phyloP scores from a whole-genome alignment of 2,797 vertebrate species.

The Florisuga fusca region DNA sequence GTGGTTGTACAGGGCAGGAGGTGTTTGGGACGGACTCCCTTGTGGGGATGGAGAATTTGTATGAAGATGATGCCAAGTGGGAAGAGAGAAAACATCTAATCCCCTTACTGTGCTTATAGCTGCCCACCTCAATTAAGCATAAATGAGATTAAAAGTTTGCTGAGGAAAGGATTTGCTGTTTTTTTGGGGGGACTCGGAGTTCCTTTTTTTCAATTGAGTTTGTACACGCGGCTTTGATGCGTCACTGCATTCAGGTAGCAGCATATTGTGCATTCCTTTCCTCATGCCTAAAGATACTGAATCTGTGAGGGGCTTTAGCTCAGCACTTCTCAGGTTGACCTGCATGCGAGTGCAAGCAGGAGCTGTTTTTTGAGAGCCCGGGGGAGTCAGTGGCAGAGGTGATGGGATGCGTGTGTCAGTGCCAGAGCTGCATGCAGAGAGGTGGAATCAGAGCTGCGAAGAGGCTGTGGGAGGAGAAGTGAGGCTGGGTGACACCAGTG shows the following conservation, averaged over 20 bases:
- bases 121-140: neutral
- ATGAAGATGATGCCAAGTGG: neutral
- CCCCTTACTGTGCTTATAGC: neutral
- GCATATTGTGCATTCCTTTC: neutral
- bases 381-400: neutral
- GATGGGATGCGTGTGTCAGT: fast-evolving
- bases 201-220: neutral
- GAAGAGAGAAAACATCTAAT: slow-evolving; percentile 21
- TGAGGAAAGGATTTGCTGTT: neutral
- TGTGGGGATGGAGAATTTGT: neutral
- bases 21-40: neutral
- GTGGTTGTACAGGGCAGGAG: neutral
- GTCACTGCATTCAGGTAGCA: neutral
- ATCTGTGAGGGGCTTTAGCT: neutral
- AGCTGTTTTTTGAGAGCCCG: neutral
- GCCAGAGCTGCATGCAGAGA: fast-evolving
- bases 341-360: neutral
- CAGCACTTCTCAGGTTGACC: neutral
- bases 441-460: neutral
- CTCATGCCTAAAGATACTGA: neutral
- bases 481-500: neutral
- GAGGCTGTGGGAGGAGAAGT: neutral
- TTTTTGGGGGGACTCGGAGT: neutral
- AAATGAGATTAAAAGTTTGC: slow-evolving; percentile 31
- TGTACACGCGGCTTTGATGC: neutral